phyloP scores from a whole-genome alignment of 2,113 vertebrate genomes.

The Cromileptes altivelis region DNA sequence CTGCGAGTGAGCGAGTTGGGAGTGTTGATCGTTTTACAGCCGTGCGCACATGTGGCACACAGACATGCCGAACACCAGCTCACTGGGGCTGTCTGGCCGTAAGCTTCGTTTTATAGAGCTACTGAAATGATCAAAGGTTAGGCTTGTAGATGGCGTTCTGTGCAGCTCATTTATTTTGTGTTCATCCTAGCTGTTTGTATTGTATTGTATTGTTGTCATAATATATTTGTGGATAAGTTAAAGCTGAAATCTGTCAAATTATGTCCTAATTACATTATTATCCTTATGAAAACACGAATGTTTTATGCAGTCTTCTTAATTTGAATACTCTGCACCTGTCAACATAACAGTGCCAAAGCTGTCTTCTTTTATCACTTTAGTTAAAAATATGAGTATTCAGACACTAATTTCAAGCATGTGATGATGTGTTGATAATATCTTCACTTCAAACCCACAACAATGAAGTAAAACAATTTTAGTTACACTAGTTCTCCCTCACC shows the following conservation, averaged over 20 bases:
- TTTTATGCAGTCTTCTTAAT: not conserved
- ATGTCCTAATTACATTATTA: not conserved
- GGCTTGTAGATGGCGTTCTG: slow-evolving; percentile 27
- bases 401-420: not conserved
- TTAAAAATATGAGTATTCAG: too few relatives aligned
- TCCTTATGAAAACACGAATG: not conserved
- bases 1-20: slow-evolving; percentile 19
- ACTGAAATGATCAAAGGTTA: slow-evolving; percentile 68
- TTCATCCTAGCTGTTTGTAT: not conserved
- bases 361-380: not conserved
- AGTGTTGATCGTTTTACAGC: slow-evolving; percentile 56
- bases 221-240: not conserved
- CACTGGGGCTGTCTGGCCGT: slow-evolving; percentile 46
- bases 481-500: not conserved
- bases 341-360: not conserved
- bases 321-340: not conserved
- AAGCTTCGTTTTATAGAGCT: slow-evolving; percentile 62
- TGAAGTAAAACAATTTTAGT: not conserved
- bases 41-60: slow-evolving; percentile 73
- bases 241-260: not conserved
- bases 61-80: slow-evolving; percentile 60
- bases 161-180: slow-evolving; percentile 23
- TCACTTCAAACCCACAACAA: too few relatives aligned
- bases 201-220: not conserved
- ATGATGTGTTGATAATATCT: too few relatives aligned